Evolutionary conservation across 2,797 vertebrate genomes (phyloP), one percentile per base, ranked within the genome.

Genomic region (Bufotes viridis): DNA sequence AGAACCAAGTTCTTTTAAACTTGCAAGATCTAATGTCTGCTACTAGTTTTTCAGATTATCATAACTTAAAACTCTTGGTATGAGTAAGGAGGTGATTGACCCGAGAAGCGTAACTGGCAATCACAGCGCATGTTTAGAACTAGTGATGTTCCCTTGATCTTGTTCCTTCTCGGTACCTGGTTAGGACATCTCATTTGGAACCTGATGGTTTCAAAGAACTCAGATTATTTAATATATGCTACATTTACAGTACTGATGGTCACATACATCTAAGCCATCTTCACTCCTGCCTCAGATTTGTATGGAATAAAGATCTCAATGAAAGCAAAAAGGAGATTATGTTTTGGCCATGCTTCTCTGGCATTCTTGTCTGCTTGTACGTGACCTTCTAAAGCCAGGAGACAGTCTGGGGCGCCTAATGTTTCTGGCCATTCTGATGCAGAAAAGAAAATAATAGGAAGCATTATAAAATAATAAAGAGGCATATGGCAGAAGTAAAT

Each of bases 291-390:
- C 70, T 24, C n/a, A 81, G 61, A 75, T 61, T 58, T 74, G 55
- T 60, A 60, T 6, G 18, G 60, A 9, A 58, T 58, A 60, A 42
- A 84, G 70, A 70, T 17, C 26, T n/a, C 29, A 6, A 70, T 34
- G 15, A 70, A 70, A 34, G 67, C 14, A 20, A 7, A 61, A 74
- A 83, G 26, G 29, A 75, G 82, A 84, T 61, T 61, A 75, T 75
- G 15, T 84, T 55, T 55, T 75, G 53, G 7, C 29, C 70, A n/a
- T 69, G 82, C 70, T 84, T 60, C 75, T 22, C 82, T 69, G 57
- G 58, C 76, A 72, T 80, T 80, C 78, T 65, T 81, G 70, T 74
- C 42, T 76, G 49, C 18, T 42, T 87, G 69, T 61, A 82, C 58
- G 34, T 78, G 80, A 82, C 79, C 80, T 82, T 82, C 80, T 18